Conservation (phyloP, 2,888 invertebrate genomes). For the Catocala nupta region DNA sequence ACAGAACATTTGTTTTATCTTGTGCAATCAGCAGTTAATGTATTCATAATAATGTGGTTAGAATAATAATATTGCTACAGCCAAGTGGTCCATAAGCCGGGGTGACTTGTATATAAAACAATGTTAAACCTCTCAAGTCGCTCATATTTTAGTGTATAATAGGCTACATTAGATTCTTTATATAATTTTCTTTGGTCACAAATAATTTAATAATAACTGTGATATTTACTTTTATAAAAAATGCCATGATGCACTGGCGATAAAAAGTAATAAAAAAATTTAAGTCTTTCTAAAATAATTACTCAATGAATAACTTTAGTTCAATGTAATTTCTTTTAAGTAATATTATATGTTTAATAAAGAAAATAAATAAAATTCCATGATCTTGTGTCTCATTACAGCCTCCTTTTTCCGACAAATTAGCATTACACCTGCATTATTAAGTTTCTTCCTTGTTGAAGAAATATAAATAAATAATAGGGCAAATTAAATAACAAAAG, state of each 20-base stretch:
- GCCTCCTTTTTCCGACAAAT: no score
- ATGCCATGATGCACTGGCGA: constrained; percentile 78
- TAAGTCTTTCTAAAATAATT: constrained; percentile 59
- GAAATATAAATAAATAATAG: no score
- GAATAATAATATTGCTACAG: constrained; percentile 43
- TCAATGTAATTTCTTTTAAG: constrained; percentile 58
- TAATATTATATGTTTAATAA: constrained; percentile 60
- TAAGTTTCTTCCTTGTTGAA: no score
- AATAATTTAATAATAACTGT: constrained; percentile 86
- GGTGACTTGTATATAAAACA: constrained; percentile 55
- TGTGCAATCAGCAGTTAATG: constrained; percentile 66
- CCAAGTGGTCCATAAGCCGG: constrained; percentile 50
- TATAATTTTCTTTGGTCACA: constrained; percentile 81
- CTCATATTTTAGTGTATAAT: constrained; percentile 63
- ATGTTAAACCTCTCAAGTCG: constrained; percentile 59
- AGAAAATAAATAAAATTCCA: constrained; percentile 54
- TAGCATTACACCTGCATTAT: no score
- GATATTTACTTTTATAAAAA: constrained; percentile 86
- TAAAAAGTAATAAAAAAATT: constrained; percentile 75
- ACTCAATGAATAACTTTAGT: constrained; percentile 61
- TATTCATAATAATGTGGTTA: constrained; percentile 44
- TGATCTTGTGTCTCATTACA: constrained; percentile 33
- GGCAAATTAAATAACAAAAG: no score
- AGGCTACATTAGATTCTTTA: constrained; percentile 58
- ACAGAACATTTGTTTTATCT: constrained; percentile 40